phyloP scores from a whole-genome alignment of 2,888 invertebrate genomes.

The Entomobrya proxima region DNA sequence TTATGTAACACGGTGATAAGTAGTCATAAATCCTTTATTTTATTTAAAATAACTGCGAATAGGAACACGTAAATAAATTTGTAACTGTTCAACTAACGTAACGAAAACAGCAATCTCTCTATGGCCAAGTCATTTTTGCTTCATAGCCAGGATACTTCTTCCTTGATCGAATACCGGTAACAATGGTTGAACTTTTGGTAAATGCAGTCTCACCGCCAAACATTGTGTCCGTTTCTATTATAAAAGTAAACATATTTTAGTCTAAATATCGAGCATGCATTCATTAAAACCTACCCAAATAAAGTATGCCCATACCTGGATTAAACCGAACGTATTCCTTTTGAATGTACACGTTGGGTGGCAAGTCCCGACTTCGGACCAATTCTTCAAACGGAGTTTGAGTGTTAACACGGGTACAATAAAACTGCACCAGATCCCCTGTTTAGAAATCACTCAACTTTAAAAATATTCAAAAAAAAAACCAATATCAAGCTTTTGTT shows the following conservation, averaged over 20 bases:
- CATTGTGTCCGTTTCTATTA: constrained; percentile 83
- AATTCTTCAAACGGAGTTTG: constrained; percentile 86
- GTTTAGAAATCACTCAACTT: constrained; percentile 75
- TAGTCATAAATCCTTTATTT: constrained; percentile 35
- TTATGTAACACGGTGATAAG: constrained; percentile 19
- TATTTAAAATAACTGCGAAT: neutral
- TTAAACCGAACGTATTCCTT: constrained; percentile 89
- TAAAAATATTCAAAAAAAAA: neutral
- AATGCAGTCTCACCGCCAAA: constrained; percentile 89
- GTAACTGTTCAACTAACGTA: neutral
- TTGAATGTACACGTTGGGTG: constrained; percentile 91
- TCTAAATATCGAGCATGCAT: too few species aligned
- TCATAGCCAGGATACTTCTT: constrained; percentile 87
- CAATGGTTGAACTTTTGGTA: constrained; percentile 89
- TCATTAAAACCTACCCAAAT: too few species aligned
- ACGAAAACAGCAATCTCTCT: neutral
- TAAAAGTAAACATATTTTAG: neutral
- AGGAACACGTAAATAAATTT: neutral
- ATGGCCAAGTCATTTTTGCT: constrained; percentile 80
- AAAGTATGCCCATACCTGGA: constrained; percentile 86
- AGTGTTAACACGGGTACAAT: constrained; percentile 84
- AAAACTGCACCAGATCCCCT: constrained; percentile 86
- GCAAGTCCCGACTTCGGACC: constrained; percentile 83
- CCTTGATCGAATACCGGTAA: constrained; percentile 88
- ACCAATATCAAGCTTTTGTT: neutral